Evolutionary conservation across 2,888 invertebrate genomes (phyloP), one percentile per base, ranked within the genome.

Genomic region (Pecten maximus): DNA sequence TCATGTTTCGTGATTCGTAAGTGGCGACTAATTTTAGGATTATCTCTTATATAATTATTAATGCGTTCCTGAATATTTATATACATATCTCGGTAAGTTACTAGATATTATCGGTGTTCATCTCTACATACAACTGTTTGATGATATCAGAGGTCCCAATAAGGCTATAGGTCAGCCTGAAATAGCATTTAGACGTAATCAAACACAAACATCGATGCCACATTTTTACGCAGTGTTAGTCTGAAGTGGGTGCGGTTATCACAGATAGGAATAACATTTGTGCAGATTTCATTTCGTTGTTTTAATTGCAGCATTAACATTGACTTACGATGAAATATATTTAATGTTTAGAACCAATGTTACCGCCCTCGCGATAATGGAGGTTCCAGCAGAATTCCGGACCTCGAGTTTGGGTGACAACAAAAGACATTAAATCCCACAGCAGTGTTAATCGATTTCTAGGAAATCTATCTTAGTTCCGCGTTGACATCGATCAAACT

Each of bases 401-500:
- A 35, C 35, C 12, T 12, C 35, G 74, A 28, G 12, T 28, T 44
- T 35, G 28, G 28, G 35, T 35, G 74, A 74, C 74, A 74, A 28
- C 74, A 28, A 74, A 74, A 74, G 2, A 74, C 74, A 74, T 28
- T 74, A 74, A 74, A 74, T 35, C 74, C 1, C 28, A 74, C 23
- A 28, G 4, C 74, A 74, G 35, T 35, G 74, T 74, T 74, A 74
- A 74, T 74, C 74, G 35, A 74, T 74, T 74, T 74, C 74, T 74
- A 3, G 74, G 74, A 74, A 74, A 35, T 74, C 74, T 23, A 74
- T 74, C 74, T 12, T 35, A 23, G 74, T 8, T 8, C 28, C 10
- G 35, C 35, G 74, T 28, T 74, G 35, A 6, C 74, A 28, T 28
- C 23, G 74, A 74, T 74, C 74, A 74, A 28, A 74, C 35, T 28